Evolutionary conservation across 1,140 invertebrate species (phyloP), one percentile per base, ranked within the genome.

Genomic region (Cherax quadricarinatus): DNA sequence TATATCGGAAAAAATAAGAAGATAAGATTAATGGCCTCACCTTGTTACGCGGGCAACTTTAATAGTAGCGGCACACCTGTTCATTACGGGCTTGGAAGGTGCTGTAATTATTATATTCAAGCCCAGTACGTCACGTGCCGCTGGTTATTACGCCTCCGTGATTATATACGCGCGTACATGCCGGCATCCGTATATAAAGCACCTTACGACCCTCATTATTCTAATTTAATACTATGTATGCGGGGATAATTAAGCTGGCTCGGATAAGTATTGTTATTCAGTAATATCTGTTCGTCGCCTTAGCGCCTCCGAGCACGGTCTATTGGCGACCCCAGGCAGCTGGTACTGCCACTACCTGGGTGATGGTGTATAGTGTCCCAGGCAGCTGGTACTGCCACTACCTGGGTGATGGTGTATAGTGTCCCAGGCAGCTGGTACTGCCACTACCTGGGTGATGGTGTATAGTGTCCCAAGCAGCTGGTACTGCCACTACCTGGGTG

Each of bases 71-170:
- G n/a, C 16, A 21, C 70, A 75, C 70, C 70, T 30, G 70, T 16
- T 30, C 70, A 75, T 75, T 75, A 75, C 70, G n/a, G 70, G 70
- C 24, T n/a, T 75, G 70, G 70, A n/a, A 75, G n/a, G n/a, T 30
- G 70, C 1, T n/a, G 7, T 75, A 75, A 75, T 75, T 75, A 75
- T 30, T 9, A 30, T 75, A 6, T 24, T 75, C 21, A 30, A n/a
- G 70, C 0, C n/a, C 24, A 75, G n/a, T 75, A 75, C 24, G 70
- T 75, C 70, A 75, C 70, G 70, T 75, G 70, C 70, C 24, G 70
- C 70, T 30, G 24, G n/a, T 30, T 30, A 75, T 75, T 75, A 75
- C 21, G n/a, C 24, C 70, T 7, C 21, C 70, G n/a, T 75, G 70
- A 75, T 75, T 75, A 75, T 30, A 75, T 30, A 75, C 9, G 24